phyloP scores from a whole-genome alignment of 2,888 invertebrate genomes.

The Eretmocerus hayati region DNA sequence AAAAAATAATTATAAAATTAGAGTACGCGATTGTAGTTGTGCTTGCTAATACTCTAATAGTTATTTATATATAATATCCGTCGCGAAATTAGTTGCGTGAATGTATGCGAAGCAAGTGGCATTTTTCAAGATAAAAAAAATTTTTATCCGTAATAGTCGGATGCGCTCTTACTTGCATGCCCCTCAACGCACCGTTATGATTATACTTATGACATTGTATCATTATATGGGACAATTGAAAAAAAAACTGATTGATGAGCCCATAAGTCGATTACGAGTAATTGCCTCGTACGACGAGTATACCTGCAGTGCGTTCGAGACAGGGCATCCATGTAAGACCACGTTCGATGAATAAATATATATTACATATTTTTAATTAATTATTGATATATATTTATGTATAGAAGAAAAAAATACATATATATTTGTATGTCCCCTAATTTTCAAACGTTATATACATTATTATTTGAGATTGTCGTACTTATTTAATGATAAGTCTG shows the following conservation, averaged over 20 bases:
- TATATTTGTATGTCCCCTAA: too few species aligned
- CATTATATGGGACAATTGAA: too few species aligned
- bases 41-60: not conserved
- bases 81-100: slow-evolving; percentile 21
- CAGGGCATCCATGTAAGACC: slow-evolving; percentile 43
- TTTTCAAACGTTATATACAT: too few species aligned
- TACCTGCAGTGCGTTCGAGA: slow-evolving; percentile 35
- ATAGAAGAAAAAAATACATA: too few species aligned
- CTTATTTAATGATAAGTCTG: slow-evolving; percentile 15
- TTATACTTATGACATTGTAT: slow-evolving; percentile 7
- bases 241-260: slow-evolving; percentile 12
- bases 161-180: slow-evolving; percentile 46
- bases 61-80: not conserved
- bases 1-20: not conserved
- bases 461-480: too few species aligned
- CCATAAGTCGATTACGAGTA: too few species aligned
- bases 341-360: slow-evolving; percentile 38
- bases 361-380: too few species aligned
- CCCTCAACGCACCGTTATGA: slow-evolving; percentile 34
- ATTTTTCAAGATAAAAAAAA: slow-evolving; percentile 20
- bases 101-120: slow-evolving; percentile 38
- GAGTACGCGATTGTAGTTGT: too few species aligned
- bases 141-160: slow-evolving; percentile 32
- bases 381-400: too few species aligned
- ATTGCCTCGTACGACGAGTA: slow-evolving; percentile 10